These are phyloP conservation scores for Sphenodon punctatus DNA, from an alignment of 2,797 vertebrate genomes.

Conservation along the genomic window DNA sequence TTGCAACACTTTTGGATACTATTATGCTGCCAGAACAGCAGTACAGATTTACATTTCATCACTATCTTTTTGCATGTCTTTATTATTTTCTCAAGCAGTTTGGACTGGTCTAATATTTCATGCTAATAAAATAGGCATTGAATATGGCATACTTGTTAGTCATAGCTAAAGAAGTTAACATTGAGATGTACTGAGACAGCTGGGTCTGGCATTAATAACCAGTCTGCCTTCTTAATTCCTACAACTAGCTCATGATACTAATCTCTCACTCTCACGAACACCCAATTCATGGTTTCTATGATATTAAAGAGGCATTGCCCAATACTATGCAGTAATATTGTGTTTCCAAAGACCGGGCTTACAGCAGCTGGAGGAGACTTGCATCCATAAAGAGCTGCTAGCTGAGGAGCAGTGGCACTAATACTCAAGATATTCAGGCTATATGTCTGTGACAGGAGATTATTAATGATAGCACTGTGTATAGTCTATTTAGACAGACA, in stretches of 20 bases:
- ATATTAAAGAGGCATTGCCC: not conserved
- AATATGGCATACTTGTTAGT: not conserved
- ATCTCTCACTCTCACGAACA: not conserved
- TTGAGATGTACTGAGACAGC: not conserved
- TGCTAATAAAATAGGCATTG: not conserved
- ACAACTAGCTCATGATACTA: not conserved
- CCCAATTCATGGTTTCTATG: not conserved
- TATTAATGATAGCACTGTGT: too few relatives aligned
- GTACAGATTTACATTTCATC: too few relatives aligned
- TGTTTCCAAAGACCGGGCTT: not conserved
- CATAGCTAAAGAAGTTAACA: too few relatives aligned
- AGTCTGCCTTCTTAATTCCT: not conserved
- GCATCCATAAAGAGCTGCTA: not conserved
- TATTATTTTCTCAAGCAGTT: too few relatives aligned
- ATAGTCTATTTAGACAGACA: too few relatives aligned
- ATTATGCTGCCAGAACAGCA: too few relatives aligned
- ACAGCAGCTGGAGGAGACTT: not conserved
- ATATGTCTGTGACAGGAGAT: too few relatives aligned
- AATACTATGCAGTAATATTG: not conserved
- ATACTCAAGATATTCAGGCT: too few relatives aligned
- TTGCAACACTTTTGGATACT: too few relatives aligned
- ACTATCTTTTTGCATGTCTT: too few relatives aligned
- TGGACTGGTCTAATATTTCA: not conserved
- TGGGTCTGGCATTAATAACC: not conserved
- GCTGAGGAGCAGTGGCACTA: too few relatives aligned